Base-by-base conservation (phyloP, 2,113 vertebrate species). In the Casuarius casuarius region DNA sequence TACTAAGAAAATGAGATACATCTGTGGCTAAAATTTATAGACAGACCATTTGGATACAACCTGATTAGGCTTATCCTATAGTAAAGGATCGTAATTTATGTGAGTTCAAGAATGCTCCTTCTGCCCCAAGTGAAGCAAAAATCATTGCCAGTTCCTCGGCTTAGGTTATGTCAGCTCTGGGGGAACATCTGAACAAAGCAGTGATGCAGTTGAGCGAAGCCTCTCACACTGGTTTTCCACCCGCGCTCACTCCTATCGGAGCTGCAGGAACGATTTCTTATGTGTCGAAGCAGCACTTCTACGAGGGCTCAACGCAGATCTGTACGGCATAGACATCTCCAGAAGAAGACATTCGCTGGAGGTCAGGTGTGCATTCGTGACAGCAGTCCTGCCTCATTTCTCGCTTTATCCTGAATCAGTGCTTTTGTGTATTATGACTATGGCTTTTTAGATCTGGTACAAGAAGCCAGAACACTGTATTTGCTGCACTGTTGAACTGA, bases 1-100 rank as follows among this genome's bases (percentile, higher is more conserved):
- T 89, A 97, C 95, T 96, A 95, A 54, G 88, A 93, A 96, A 97
- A 97, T 78, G 79, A 86, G 88, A 94, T 83, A 96, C 96, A 96
- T 96, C 81, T 97, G 96, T 14, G 78, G 63, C 48, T 90, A 44
- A 93, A 97, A 90, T 95, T 92, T 40, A 85, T 70, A 91, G 92
- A 67, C 88, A 77, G 88, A 17, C 85, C 17, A 0, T 78, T 94
- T 96, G 92, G 88, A 95, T 92, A 79, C 22, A 68, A 91, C 70
- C 84, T 67, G 81, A 93, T 96, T 92, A 77, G 83, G 68, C 66
- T 94, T 94, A 97, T 94, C 93, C 95, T 59, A 56, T 16, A 10
- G 75, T 93, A 94, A 96, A 96, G 85, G 2, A 22, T 25, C 74
- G 75, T 76, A 59, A 76, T 93, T 95, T 96, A 92, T 95, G 2